phyloP scores from a whole-genome alignment of 2,113 vertebrate species.

The Cynoglossus semilaevis region DNA sequence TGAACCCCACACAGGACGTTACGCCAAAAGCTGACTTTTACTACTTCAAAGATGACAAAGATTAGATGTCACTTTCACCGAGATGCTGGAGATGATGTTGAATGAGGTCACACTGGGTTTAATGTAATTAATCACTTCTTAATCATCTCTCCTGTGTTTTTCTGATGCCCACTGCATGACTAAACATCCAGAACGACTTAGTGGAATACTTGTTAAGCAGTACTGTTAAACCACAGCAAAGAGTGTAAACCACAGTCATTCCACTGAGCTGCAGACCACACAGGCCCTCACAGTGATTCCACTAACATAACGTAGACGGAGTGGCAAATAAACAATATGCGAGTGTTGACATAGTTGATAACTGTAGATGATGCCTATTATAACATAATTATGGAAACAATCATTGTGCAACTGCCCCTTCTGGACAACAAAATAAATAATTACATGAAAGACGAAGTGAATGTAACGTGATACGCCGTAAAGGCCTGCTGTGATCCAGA shows the following conservation, averaged over 20 bases:
- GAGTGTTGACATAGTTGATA: neutral
- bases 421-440: slow-evolving; percentile 21
- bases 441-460: slow-evolving; percentile 10
- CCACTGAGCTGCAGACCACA: neutral
- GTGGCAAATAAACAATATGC: slow-evolving; percentile 6
- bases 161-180: slow-evolving; percentile 58
- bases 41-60: slow-evolving; percentile 47
- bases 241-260: neutral
- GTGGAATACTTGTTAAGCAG: neutral
- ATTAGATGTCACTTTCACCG: neutral
- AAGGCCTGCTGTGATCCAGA: slow-evolving; percentile 18
- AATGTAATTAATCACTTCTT: neutral
- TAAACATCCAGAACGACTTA: neutral
- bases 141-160: slow-evolving; percentile 34
- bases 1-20: slow-evolving; percentile 58
- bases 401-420: neutral
- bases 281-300: neutral
- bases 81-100: too few relatives aligned
- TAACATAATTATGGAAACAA: slow-evolving; percentile 3
- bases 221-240: neutral
- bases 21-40: slow-evolving; percentile 43
- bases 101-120: neutral
- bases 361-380: neutral
- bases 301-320: neutral
- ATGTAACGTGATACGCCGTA: slow-evolving; percentile 15